Conservation (phyloP, 2,113 vertebrate genomes). For the Motacilla tschutschensis region DNA sequence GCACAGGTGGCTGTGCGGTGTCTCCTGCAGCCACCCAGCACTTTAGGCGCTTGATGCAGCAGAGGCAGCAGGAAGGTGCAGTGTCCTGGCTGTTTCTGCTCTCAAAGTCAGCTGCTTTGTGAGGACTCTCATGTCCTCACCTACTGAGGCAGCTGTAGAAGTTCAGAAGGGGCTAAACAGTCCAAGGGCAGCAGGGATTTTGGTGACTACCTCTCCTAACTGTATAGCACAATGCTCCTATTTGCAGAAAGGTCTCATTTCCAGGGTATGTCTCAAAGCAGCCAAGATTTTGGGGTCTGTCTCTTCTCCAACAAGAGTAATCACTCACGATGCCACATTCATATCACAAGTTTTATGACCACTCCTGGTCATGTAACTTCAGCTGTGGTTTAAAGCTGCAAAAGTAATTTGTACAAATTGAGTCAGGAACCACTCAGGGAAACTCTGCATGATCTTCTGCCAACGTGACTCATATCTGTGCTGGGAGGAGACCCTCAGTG, state of each 20-base stretch:
- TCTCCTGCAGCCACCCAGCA: not conserved
- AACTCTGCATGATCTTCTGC: rapidly evolving
- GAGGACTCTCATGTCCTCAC: too few species aligned
- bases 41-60: not conserved
- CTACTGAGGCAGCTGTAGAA: not conserved
- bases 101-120: too few species aligned
- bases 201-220: not conserved
- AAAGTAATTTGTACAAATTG: not conserved
- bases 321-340: not conserved
- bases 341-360: not conserved
- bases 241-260: not conserved
- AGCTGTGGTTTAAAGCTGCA: not conserved
- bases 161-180: not conserved
- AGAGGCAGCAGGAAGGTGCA: not conserved
- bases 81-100: too few species aligned
- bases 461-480: rapidly evolving
- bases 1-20: not conserved
- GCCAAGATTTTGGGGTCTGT: not conserved
- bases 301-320: not conserved
- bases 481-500: not conserved
- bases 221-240: not conserved
- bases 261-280: not conserved
- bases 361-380: not conserved
- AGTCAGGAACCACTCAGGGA: not conserved
- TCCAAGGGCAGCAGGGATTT: not conserved